Base-by-base conservation (phyloP, 2,888 invertebrate genomes). In the Oligia latruncula region DNA sequence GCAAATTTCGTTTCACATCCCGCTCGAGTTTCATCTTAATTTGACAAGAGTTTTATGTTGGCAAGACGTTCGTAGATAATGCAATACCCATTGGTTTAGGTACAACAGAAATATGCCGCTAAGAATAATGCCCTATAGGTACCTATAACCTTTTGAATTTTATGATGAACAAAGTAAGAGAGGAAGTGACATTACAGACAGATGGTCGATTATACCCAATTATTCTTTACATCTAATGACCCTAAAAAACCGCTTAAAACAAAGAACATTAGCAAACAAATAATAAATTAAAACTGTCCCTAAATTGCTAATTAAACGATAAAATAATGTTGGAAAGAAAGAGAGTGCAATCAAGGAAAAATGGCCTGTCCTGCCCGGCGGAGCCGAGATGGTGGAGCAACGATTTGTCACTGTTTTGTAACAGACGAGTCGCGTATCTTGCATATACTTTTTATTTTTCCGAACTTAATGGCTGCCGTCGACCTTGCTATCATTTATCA, bases 321-420 rank as follows among this genome's bases (percentile, higher is more conserved):
- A 81, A 84, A 82, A 82, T 85, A 82, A 58, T 49, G 65, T 77
- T 49, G 73, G 78, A 86, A 90, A 86, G 88, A 89, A 90, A 87
- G 85, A 86, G 74, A 87, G 87, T 91, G 90, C 91, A 92, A 93
- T 92, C 90, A 92, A 90, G 90, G 90, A 89, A 89, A 93, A 93
- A 91, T 90, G 90, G 77, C 76, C 76, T 77, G 85, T 77, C 82
- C 74, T 77, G 82, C 72, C 81, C 67, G 80, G 85, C 77, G 81
- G 82, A 65, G 80, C 85, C 77, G 81, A 83, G 87, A 87, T 79
- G 82, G 74, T 66, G 88, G 88, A 90, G 89, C 86, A 90, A 88
- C 91, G 83, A 93, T 93, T 93, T 92, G 91, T 93, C 93, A 93
- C 92, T 92, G 91, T 92, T 91, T 90, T 89, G 88, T 81, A 77